Conservation (phyloP, 2,888 invertebrate species). For the Pelosia muscerda region DNA sequence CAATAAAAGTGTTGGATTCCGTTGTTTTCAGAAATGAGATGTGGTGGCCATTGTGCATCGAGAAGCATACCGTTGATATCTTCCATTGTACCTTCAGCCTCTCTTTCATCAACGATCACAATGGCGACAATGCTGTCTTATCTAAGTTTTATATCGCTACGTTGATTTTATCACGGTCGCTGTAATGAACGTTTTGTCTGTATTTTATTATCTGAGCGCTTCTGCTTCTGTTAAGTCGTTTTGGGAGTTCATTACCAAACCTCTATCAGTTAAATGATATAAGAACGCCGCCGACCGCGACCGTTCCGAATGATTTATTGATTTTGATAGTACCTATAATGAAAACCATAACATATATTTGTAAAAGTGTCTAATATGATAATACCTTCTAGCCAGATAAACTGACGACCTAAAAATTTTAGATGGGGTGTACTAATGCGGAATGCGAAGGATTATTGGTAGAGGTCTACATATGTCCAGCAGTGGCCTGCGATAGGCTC, state of each 20-base stretch:
- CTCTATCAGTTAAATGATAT: not conserved
- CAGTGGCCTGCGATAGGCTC: too few species aligned
- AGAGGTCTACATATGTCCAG: too few species aligned
- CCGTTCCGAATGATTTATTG: not conserved
- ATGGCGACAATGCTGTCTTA: conserved; percentile 81
- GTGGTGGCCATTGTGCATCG: conserved; percentile 77
- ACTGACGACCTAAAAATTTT: too few species aligned
- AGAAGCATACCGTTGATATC: conserved; percentile 51
- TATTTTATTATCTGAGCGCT: conserved; percentile 7
- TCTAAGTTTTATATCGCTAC: conserved; percentile 69
- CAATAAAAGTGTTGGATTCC: conserved; percentile 79
- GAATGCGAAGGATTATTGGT: too few species aligned
- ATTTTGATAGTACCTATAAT: not conserved
- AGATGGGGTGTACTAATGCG: too few species aligned
- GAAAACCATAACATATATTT: too few species aligned
- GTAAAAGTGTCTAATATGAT: too few species aligned
- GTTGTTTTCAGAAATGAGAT: conserved; percentile 79
- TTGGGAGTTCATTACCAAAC: not conserved
- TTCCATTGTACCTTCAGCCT: conserved; percentile 65
- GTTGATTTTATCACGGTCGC: conserved; percentile 63
- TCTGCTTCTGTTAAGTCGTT: conserved; percentile 22
- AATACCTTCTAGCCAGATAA: too few species aligned
- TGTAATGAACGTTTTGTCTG: conserved; percentile 19
- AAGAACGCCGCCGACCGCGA: not conserved
- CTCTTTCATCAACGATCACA: conserved; percentile 72